Conservation (phyloP, 2,888 invertebrate genomes). For the Chloromyia formosa region DNA sequence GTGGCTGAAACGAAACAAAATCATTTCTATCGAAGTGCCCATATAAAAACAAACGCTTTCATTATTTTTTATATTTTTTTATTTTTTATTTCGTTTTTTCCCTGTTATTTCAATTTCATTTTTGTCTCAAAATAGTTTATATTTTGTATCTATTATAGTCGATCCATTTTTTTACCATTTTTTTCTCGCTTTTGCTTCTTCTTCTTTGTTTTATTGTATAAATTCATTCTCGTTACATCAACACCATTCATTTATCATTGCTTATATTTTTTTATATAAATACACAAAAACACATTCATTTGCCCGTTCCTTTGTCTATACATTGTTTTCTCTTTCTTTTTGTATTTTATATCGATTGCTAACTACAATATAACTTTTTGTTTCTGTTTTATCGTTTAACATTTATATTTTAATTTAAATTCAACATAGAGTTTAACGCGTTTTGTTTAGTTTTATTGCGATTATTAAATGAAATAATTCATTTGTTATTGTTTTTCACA, state of each 20-base stretch:
- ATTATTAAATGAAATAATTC: conserved; percentile 24
- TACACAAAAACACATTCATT: conserved; percentile 23
- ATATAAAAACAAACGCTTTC: too few relatives aligned
- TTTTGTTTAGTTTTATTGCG: conserved; percentile 22
- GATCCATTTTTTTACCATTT: conserved; percentile 16
- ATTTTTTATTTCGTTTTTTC: conserved; percentile 34
- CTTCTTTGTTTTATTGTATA: too few relatives aligned
- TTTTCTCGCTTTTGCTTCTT: conserved; percentile 10
- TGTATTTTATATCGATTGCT: conserved; percentile 24
- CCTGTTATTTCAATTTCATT: conserved; percentile 39
- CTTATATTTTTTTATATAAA: too few relatives aligned
- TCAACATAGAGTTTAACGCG: background rate
- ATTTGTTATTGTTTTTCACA: conserved; percentile 3
- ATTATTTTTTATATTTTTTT: conserved; percentile 21
- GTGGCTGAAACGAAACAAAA: too few relatives aligned
- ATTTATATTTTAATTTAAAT: background rate
- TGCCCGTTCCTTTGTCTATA: too few relatives aligned
- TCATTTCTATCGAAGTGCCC: too few relatives aligned
- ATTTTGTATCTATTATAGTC: conserved; percentile 19
- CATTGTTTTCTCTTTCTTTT: too few relatives aligned
- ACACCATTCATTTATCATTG: too few relatives aligned
- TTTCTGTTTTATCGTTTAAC: background rate
- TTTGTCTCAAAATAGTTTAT: conserved; percentile 29
- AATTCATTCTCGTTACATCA: too few relatives aligned
- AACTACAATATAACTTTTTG: conserved; percentile 21